phyloP scores from a whole-genome alignment of 2,888 invertebrate species.

The Mythimna albipuncta region DNA sequence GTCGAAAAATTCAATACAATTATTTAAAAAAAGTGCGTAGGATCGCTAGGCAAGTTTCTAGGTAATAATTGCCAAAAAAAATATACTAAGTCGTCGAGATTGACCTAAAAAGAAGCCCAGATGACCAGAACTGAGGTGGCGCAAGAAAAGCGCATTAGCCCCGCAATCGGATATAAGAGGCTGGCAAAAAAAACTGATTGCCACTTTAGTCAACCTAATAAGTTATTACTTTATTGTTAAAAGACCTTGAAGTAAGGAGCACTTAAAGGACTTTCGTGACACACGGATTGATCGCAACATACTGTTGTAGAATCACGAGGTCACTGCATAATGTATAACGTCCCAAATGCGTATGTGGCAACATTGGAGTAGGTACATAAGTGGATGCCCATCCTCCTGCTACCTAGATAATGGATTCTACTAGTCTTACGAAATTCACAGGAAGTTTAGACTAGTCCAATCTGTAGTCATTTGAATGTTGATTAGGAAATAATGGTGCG shows the following conservation, averaged over 20 bases:
- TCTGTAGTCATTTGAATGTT: slow-evolving; percentile 22
- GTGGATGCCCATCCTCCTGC: slow-evolving; percentile 30
- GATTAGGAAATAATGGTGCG: slow-evolving; percentile 36
- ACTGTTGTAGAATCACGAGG: slow-evolving; percentile 18
- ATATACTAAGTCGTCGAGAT: not conserved
- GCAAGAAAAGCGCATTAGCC: not conserved
- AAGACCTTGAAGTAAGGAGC: not conserved
- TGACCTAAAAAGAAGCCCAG: not conserved
- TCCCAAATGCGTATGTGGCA: slow-evolving; percentile 13
- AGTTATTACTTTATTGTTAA: not conserved
- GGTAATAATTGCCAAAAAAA: not conserved
- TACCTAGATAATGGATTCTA: slow-evolving; percentile 36
- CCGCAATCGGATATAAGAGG: not conserved
- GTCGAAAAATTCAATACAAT: not conserved
- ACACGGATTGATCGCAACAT: slow-evolving; percentile 21
- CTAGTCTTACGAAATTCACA: slow-evolving; percentile 53
- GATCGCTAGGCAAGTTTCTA: not conserved
- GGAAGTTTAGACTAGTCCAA: slow-evolving; percentile 44
- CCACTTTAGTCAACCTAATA: not conserved
- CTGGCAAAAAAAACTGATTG: not conserved
- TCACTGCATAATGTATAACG: slow-evolving; percentile 2
- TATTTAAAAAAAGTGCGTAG: not conserved
- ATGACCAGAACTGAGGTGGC: not conserved
- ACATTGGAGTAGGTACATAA: slow-evolving; percentile 2
- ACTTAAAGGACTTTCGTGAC: not conserved